A percentile compares a stretch with the other conserved stretches of the same genome.
These are phyloP conservation scores for Lycodopsis pacificus DNA, from an alignment of 2,797 vertebrate species.

Conservation along the genomic window DNA sequence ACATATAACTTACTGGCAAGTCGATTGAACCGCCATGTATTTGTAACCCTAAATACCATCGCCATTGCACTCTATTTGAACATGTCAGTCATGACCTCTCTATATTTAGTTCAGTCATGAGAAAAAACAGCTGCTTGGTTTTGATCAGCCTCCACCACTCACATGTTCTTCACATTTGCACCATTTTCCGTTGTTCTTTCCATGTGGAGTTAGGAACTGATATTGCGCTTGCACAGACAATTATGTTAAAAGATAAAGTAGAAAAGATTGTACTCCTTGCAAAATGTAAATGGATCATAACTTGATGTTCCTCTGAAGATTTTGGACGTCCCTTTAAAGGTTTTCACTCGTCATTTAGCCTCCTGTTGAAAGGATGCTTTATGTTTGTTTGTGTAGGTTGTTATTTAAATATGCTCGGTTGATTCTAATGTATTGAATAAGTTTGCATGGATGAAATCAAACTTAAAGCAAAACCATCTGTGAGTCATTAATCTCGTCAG, in stretches of 20 bases:
- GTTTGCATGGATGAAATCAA: constrained; percentile 48
- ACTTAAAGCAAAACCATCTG: constrained; percentile 50
- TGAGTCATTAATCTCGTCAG: constrained; percentile 59
- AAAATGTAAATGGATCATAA: background rate
- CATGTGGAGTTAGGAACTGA: background rate
- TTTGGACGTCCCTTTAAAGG: background rate
- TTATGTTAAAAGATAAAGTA: background rate
- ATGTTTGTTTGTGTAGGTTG: background rate
- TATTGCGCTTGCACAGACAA: background rate
- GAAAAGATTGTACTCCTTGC: background rate
- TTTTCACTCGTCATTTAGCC: constrained; percentile 3
- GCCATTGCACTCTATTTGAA: constrained; percentile 1
- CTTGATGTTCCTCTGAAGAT: background rate
- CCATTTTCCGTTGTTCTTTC: background rate
- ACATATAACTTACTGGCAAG: background rate
- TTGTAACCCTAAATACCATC: background rate
- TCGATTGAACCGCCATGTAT: background rate
- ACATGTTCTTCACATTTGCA: background rate
- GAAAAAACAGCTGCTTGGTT: constrained; percentile 47
- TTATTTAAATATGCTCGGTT: background rate
- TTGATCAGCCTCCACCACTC: constrained; percentile 2
- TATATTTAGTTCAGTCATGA: constrained; percentile 35
- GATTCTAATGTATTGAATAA: constrained; percentile 30
- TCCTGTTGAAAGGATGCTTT: constrained; percentile 7
- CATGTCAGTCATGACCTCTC: constrained; percentile 3